Base-by-base conservation (phyloP, 2,888 invertebrate species). In the Frankliniella fusca region DNA sequence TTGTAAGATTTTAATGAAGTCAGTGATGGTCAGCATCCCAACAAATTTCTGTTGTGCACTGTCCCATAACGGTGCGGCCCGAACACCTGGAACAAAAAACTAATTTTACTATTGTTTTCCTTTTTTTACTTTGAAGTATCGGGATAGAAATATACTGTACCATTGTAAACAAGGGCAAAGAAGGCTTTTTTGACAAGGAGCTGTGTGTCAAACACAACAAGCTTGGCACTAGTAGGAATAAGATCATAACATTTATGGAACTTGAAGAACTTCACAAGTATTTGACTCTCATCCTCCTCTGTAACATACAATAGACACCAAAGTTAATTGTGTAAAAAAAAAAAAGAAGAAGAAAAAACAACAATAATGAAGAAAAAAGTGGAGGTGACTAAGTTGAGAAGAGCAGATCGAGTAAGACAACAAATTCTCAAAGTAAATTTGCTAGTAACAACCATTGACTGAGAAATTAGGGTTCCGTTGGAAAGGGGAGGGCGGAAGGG, bases 231-330 rank as follows among this genome's bases (percentile, higher is more conserved):
- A 84, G 98, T 98, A 84, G 99, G 99, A 88, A 99, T 98, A 89
- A 99, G 93, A 91, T 99, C 99, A 91, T 99, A 99, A 90, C 99
- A 99, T 90, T 97, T 98, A 92, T 99, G 99, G 90, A 98, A 98
- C 90, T 97, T 97, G 94, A 99, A 99, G 92, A 99, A 99, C 89
- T 98, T 98, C 86, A 97, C 97, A 90, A 97, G 97, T 88, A 98
- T 97, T 90, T 97, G 96, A 87, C 96, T 96, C 90, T 97, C 97
- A 90, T 98, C 97, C 89, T 97, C 96, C 91, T 97, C 97, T 97
- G 93, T 83, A 92, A 91, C 85, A 86, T 85, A 86, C 86, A 86
- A 87, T 85, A 85, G 83, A 84, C 83, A 84, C 82, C 83, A 82
- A 84, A 76, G 85, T 84, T 85, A 82, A 76, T 38, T 28, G 23